Evolutionary conservation across 2,888 invertebrate genomes (phyloP).

Genomic region (Vandiemenella viatica): DNA sequence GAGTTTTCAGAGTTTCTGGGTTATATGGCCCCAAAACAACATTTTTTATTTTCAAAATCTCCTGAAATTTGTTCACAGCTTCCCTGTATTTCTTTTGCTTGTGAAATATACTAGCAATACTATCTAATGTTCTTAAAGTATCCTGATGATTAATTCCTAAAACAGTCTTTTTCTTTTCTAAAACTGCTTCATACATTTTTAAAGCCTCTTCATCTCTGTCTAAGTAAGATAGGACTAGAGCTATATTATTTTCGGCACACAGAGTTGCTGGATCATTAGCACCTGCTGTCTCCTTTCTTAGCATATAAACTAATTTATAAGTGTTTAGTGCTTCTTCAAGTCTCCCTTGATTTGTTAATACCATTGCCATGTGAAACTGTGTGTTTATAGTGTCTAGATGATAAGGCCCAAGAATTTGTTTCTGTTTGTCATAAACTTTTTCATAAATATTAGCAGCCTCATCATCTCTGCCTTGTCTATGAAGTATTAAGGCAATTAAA

Average conservation of each 20-base stretch:
- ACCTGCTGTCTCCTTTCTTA: conserved; percentile 1
- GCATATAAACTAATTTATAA: conserved; percentile 10
- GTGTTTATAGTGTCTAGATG: conserved; percentile 14
- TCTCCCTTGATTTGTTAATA: conserved; percentile 11
- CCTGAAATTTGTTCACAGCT: not conserved
- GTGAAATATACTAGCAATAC: too few relatives aligned
- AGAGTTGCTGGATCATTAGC: conserved; percentile 1
- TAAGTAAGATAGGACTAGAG: conserved; percentile 11
- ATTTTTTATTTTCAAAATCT: not conserved
- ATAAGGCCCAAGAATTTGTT: too few relatives aligned
- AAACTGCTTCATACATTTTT: conserved; percentile 10
- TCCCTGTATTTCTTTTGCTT: not conserved
- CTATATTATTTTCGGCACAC: conserved; percentile 11
- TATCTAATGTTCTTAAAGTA: too few relatives aligned
- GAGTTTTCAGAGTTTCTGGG: not conserved
- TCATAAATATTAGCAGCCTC: conserved; percentile 14
- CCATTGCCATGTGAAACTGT: conserved; percentile 13
- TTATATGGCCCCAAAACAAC: not conserved
- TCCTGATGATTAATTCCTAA: conserved; percentile 6
- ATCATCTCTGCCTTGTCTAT: too few relatives aligned
- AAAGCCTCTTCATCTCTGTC: conserved; percentile 15
- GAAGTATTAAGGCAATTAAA: too few relatives aligned
- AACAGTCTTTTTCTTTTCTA: not conserved
- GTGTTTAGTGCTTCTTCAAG: conserved; percentile 12
- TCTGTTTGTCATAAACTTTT: conserved; percentile 14